These are phyloP conservation scores for Puffinus mauretanicus DNA, from an alignment of 2,113 vertebrate species.

Conservation along the genomic window DNA sequence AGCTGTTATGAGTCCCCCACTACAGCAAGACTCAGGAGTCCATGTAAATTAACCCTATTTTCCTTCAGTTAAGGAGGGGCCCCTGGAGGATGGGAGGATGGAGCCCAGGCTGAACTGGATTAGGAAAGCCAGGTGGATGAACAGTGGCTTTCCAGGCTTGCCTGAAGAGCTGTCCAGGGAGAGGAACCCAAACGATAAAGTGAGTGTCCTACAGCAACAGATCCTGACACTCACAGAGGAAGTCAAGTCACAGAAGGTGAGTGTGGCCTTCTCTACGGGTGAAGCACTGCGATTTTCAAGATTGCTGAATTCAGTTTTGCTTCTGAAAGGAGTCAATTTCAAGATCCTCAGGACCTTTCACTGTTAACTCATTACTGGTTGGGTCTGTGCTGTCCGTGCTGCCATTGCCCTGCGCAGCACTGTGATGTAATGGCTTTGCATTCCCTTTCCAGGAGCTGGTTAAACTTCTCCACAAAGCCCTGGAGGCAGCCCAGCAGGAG, in stretches of 20 bases:
- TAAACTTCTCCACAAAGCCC: constrained; percentile 87
- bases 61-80: constrained; percentile 24
- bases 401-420: neutral
- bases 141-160: constrained; percentile 66
- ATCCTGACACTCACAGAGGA: constrained; percentile 81
- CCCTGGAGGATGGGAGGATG: constrained; percentile 19
- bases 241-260: constrained; percentile 91
- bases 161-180: constrained; percentile 55
- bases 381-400: neutral
- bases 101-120: constrained; percentile 34
- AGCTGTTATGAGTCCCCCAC: neutral
- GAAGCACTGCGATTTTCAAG: neutral
- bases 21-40: neutral
- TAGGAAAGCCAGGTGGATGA: constrained; percentile 69
- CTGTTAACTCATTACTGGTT: neutral
- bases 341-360: neutral
- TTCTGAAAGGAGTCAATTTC: neutral
- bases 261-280: neutral
- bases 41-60: neutral
- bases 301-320: neutral
- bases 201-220: constrained; percentile 78
- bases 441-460: constrained; percentile 83
- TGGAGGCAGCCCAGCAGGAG: constrained; percentile 91
- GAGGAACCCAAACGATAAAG: constrained; percentile 63
- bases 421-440: neutral